Conservation (phyloP, 2,888 invertebrate genomes). For the Drosophila anomalata region DNA sequence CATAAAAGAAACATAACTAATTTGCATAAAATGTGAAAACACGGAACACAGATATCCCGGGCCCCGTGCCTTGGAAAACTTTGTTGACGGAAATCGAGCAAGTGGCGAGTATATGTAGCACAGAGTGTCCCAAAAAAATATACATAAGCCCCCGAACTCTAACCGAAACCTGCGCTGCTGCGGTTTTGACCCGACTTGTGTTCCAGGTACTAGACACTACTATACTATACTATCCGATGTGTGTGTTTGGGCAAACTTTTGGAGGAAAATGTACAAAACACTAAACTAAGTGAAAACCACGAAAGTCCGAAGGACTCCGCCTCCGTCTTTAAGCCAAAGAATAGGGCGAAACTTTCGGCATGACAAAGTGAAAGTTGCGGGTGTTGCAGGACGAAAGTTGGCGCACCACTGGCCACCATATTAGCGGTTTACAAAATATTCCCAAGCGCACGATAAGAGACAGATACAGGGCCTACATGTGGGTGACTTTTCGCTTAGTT, state of each 20-base stretch:
- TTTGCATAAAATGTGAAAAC: conserved; percentile 76
- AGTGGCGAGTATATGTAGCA: conserved; percentile 3
- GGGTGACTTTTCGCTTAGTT: conserved; percentile 9
- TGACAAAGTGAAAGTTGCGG: conserved; percentile 72
- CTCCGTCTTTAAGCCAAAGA: conserved; percentile 9
- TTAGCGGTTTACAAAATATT: conserved; percentile 60
- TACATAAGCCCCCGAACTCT: background rate
- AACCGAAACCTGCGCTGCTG: conserved; percentile 20
- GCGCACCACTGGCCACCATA: conserved; percentile 49
- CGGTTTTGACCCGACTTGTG: conserved; percentile 5
- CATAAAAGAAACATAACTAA: conserved; percentile 79
- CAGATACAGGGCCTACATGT: conserved; percentile 16
- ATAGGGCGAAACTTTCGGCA: conserved; percentile 57
- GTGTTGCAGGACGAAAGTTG: conserved; percentile 21
- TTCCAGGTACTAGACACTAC: conserved; percentile 36
- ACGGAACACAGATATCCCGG: conserved; percentile 34
- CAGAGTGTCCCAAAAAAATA: conserved; percentile 4
- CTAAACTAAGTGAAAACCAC: conserved; percentile 71
- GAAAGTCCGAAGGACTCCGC: conserved; percentile 17
- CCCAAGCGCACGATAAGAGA: conserved; percentile 16
- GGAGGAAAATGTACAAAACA: conserved; percentile 55
- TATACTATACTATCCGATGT: conserved; percentile 13
- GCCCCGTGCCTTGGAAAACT: conserved; percentile 37
- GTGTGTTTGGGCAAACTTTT: conserved; percentile 51
- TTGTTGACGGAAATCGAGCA: conserved; percentile 66